Base-by-base conservation (phyloP, 2,797 vertebrate species). In the Rhabdophis nuchalis region DNA sequence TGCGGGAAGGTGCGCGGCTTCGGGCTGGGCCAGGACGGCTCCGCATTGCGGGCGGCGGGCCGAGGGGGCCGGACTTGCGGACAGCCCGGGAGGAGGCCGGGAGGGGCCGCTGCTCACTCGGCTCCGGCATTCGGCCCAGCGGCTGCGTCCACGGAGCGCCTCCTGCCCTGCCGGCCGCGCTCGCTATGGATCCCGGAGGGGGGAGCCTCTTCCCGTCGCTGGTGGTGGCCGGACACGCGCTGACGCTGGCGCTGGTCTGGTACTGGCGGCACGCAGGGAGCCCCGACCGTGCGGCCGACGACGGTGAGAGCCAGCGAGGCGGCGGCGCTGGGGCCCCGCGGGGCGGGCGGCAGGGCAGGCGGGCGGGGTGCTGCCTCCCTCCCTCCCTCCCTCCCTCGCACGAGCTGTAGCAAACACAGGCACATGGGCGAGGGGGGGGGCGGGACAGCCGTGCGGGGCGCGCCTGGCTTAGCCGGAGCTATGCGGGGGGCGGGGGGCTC, bases 121-220 rank as follows among this genome's bases (percentile, higher is more conserved):
- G 57, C 13, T 13, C 87, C 58, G 13, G 20, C 58, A 5, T 9
- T 61, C 36, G 68, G 86, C 90, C 29, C 29, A 91, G 85, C 14
- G 60, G 58, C 60, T 18, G 52, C n/a, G 23, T 57, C 53, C 86
- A 27, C 36, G 36, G 27, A 23, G 61, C 61, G 41, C 61, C 60
- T 46, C 36, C 27, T 12, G 25, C 16, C 36, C 58, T 36, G 77
- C n/a, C 53, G 12, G 56, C 23, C 58, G 53, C 20, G 56, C 23
- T 50, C 57, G 54, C 87, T 32, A 92, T 93, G 90, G 57, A 91
- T 3, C 20, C 87, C 77, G 77, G 90, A 18, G 52, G 20, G 20
- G 64, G 92, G 13, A 9, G 54, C 32, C 50, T 92, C 53, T 92
- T 92, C 85, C 92, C 92, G 6, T 92, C 92, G 53, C 85, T 92